Evolutionary conservation across 2,113 vertebrate species (phyloP).

Genomic region (Pseudorhombus dupliciocellatus): DNA sequence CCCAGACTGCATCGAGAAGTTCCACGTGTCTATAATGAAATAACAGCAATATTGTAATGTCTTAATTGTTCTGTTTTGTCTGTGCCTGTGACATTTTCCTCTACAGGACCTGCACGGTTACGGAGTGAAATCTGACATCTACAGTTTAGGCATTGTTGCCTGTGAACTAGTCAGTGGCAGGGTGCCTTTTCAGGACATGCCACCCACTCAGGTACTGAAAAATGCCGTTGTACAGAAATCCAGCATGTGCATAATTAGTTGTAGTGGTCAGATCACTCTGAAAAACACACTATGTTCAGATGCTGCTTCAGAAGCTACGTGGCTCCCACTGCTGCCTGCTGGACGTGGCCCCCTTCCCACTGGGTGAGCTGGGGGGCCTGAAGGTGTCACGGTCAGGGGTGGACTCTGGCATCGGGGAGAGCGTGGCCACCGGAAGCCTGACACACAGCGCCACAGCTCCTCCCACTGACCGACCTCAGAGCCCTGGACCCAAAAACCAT

Average conservation of each 20-base stretch:
- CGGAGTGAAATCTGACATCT: conserved; percentile 97
- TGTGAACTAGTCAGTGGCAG: conserved; percentile 95
- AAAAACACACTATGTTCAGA: conserved; percentile 74
- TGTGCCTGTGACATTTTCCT: conserved; percentile 27
- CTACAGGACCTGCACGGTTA: conserved; percentile 94
- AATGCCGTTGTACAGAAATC: too few species aligned
- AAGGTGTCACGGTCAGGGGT: conserved; percentile 92
- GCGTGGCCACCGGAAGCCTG: conserved; percentile 86
- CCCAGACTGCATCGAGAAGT: neutral
- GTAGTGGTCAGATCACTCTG: neutral
- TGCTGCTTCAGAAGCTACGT: conserved; percentile 96
- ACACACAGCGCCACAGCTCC: conserved; percentile 86
- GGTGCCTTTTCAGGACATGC: conserved; percentile 96
- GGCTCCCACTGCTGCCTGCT: conserved; percentile 88
- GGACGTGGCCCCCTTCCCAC: conserved; percentile 84
- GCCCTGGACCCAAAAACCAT: conserved; percentile 90
- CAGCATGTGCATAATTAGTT: neutral
- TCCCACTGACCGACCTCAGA: conserved; percentile 86
- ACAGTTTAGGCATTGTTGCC: conserved; percentile 95
- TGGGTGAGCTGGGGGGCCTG: conserved; percentile 87
- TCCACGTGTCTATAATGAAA: too few species aligned
- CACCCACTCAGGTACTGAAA: conserved; percentile 89
- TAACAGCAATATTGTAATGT: neutral
- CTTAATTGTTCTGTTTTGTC: neutral
- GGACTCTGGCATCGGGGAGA: conserved; percentile 95